A percentile compares a stretch with the other conserved stretches of the same genome.
phyloP scores from a whole-genome alignment of 2,888 invertebrate species.

The Octodonta nipae region DNA sequence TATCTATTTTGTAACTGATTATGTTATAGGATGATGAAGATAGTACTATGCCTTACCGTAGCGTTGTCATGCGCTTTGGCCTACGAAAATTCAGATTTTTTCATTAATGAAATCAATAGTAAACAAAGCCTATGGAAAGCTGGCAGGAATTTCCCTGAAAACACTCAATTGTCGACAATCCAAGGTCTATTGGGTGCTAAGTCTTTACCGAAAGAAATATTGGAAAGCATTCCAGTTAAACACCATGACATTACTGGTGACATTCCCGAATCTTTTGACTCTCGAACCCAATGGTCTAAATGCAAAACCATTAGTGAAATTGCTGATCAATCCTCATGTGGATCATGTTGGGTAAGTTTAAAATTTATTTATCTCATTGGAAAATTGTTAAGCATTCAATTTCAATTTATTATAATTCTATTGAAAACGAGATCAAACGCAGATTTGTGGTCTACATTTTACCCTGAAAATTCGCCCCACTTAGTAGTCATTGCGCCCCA shows the following conservation, averaged over 20 bases:
- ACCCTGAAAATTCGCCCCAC: too few relatives aligned
- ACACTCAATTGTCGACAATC: background rate
- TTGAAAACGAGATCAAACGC: too few relatives aligned
- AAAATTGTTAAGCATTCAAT: too few relatives aligned
- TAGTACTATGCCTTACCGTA: too few relatives aligned
- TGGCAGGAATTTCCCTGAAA: conserved; percentile 56
- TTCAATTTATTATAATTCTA: too few relatives aligned
- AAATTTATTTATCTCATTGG: too few relatives aligned
- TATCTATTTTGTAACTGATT: too few relatives aligned
- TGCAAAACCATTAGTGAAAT: conserved; percentile 69
- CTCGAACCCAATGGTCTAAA: conserved; percentile 60
- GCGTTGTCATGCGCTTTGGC: too few relatives aligned
- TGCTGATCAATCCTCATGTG: conserved; percentile 69
- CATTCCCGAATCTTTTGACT: conserved; percentile 63
- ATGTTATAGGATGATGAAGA: too few relatives aligned
- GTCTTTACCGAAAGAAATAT: too few relatives aligned
- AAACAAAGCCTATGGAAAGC: conserved; percentile 61
- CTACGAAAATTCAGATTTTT: background rate
- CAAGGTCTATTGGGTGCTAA: background rate
- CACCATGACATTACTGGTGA: conserved; percentile 2
- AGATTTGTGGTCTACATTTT: too few relatives aligned
- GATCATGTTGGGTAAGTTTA: conserved; percentile 70
- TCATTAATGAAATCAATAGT: conserved; percentile 41
- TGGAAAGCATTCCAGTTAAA: conserved; percentile 35
- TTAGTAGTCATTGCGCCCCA: too few relatives aligned